A percentile compares a stretch with the other conserved stretches of the same genome.
phyloP scores from a whole-genome alignment of 1,140 invertebrate genomes.

The Bicyclus anynana region DNA sequence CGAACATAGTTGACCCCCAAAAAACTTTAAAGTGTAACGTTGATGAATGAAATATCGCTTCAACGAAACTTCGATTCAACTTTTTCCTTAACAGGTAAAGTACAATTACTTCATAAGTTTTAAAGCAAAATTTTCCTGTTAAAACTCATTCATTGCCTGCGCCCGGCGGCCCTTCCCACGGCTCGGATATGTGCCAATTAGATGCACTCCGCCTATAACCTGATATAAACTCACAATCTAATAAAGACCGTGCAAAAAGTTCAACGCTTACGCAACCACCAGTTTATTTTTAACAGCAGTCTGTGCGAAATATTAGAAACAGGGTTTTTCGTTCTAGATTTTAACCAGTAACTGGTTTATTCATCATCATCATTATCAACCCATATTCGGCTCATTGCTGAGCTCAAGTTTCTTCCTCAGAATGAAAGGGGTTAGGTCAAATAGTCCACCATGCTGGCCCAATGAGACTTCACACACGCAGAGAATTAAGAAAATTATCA shows the following conservation, averaged over 20 bases:
- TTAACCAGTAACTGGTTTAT: not conserved
- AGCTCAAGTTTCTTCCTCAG: no score
- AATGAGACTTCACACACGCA: no score
- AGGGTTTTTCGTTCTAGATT: not conserved
- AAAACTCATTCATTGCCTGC: conserved; percentile 1
- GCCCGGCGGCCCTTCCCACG: conserved; percentile 36
- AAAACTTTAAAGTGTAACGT: no score
- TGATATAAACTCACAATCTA: conserved; percentile 21
- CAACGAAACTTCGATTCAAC: not conserved
- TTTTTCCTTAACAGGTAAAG: not conserved
- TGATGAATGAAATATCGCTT: no score
- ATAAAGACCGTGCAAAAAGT: conserved; percentile 16
- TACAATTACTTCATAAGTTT: not conserved
- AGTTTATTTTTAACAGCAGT: conserved; percentile 3
- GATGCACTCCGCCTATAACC: conserved; percentile 35
- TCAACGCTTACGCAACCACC: conserved; percentile 6
- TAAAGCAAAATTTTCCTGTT: conserved; percentile 18
- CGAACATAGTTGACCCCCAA: no score
- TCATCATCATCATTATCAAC: no score
- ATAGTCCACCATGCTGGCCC: no score
- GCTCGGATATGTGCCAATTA: conserved; percentile 37
- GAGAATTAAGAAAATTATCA: no score
- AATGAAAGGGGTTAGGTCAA: no score
- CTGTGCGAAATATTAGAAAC: not conserved
- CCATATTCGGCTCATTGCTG: no score